phyloP scores from a whole-genome alignment of 2,888 invertebrate species.

The Strigamia crassipes region DNA sequence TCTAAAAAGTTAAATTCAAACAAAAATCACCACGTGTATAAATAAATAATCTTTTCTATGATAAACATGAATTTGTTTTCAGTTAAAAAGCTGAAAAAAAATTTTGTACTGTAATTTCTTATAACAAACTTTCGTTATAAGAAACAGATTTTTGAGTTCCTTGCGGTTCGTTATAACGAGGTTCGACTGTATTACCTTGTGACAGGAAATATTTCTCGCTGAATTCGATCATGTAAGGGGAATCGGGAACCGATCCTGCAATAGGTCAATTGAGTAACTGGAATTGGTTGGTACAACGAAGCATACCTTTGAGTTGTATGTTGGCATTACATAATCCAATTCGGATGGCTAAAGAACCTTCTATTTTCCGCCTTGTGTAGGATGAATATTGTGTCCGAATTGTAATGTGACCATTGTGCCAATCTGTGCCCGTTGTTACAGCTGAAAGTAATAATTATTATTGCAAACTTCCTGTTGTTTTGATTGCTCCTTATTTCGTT shows the following conservation, averaged over 20 bases:
- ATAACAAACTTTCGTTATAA: too few relatives aligned
- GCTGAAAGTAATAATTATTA: constrained; percentile 64
- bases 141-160: too few relatives aligned
- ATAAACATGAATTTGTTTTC: too few relatives aligned
- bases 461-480: not conserved
- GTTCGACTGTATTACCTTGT: too few relatives aligned
- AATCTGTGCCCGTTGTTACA: constrained; percentile 72
- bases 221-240: not conserved
- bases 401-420: constrained; percentile 84
- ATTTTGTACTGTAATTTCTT: too few relatives aligned
- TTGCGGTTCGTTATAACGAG: too few relatives aligned
- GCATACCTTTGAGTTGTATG: constrained; percentile 84
- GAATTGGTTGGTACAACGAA: not conserved
- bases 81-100: too few relatives aligned
- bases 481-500: not conserved
- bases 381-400: constrained; percentile 86
- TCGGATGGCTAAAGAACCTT: constrained; percentile 86
- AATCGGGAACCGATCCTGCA: not conserved
- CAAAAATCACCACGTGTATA: too few relatives aligned
- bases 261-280: too few relatives aligned
- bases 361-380: constrained; percentile 82
- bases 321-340: constrained; percentile 93
- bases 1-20: too few relatives aligned
- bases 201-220: not conserved
- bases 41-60: too few relatives aligned